phyloP scores from a whole-genome alignment of 1,140 invertebrate species.

The Dysdera silvatica region DNA sequence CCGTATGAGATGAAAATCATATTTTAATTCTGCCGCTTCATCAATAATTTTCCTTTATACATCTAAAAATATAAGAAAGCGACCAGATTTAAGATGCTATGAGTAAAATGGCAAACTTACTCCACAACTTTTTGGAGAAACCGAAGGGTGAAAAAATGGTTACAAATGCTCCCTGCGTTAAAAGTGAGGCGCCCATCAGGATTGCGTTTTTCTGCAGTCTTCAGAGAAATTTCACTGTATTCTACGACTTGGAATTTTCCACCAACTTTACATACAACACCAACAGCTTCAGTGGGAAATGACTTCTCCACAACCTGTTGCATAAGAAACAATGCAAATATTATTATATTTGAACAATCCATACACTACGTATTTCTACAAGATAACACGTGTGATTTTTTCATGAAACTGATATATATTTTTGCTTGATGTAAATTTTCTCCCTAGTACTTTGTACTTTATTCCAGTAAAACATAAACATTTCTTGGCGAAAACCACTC shows the following conservation, averaged over 20 bases:
- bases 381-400: too few relatives aligned
- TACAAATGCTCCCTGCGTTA: conserved; percentile 93
- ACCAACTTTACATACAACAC: conserved; percentile 84
- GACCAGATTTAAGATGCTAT: too few relatives aligned
- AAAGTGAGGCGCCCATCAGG: conserved; percentile 74
- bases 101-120: conserved; percentile 40
- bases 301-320: conserved; percentile 71
- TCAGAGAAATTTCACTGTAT: conserved; percentile 88
- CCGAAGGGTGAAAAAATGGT: conserved; percentile 86
- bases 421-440: too few relatives aligned
- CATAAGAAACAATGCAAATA: background rate
- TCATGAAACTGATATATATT: too few relatives aligned
- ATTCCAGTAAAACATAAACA: too few relatives aligned
- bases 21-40: too few relatives aligned
- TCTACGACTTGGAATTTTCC: conserved; percentile 88
- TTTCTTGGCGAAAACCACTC: background rate
- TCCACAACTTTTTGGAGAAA: conserved; percentile 60
- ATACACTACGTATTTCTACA: too few relatives aligned
- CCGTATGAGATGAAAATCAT: too few relatives aligned
- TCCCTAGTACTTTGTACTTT: too few relatives aligned
- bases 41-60: too few relatives aligned
- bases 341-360: too few relatives aligned
- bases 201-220: conserved; percentile 71
- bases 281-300: conserved; percentile 82
- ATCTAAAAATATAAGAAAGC: too few relatives aligned